Conservation (phyloP, 2,888 invertebrate genomes). For the Eupithecia subfuscata region DNA sequence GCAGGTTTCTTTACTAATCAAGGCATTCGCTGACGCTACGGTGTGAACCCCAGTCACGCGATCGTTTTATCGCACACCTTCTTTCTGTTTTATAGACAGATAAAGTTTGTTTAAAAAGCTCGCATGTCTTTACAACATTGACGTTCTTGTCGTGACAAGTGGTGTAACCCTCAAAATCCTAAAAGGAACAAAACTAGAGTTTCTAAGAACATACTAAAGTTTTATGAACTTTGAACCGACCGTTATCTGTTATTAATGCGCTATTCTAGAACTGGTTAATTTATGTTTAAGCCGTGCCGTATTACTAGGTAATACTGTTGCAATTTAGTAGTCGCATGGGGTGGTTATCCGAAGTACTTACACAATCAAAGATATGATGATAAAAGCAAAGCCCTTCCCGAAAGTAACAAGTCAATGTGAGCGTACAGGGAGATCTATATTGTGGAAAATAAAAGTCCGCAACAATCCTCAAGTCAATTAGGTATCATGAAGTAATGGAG, state of each 20-base stretch:
- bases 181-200: slow-evolving; percentile 58
- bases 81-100: slow-evolving; percentile 79
- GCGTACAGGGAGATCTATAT: slow-evolving; percentile 37
- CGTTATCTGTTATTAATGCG: not conserved
- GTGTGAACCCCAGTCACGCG: slow-evolving; percentile 76
- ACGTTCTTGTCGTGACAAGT: slow-evolving; percentile 76
- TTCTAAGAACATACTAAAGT: slow-evolving; percentile 34
- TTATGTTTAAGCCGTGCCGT: not conserved
- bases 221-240: not conserved
- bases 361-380: not conserved
- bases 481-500: slow-evolving; percentile 83
- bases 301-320: not conserved
- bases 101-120: slow-evolving; percentile 81
- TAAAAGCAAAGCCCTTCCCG: slow-evolving; percentile 4
- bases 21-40: slow-evolving; percentile 73
- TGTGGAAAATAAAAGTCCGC: slow-evolving; percentile 49
- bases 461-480: slow-evolving; percentile 77
- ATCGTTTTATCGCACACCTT: slow-evolving; percentile 82
- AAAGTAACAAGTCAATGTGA: slow-evolving; percentile 30
- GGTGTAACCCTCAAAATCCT: slow-evolving; percentile 71
- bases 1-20: slow-evolving; percentile 69
- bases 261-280: not conserved
- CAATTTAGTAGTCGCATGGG: slow-evolving; percentile 2
- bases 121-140: slow-evolving; percentile 78
- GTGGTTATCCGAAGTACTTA: not conserved